Evolutionary conservation across 2,797 vertebrate genomes (phyloP).

Genomic region (Alexandromys oeconomus): DNA sequence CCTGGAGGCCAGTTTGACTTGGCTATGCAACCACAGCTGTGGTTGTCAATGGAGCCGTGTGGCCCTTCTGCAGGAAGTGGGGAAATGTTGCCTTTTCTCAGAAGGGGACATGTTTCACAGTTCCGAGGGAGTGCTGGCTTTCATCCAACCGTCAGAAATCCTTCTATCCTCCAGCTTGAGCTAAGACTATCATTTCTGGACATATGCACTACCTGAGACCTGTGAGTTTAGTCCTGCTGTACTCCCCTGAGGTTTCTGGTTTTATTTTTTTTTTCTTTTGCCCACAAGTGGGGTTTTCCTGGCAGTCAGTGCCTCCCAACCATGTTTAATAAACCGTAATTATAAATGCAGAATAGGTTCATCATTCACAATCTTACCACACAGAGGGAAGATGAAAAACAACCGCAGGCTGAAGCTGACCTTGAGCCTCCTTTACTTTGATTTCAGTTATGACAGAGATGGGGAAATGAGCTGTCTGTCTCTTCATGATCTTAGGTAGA

Average conservation of each 20-base stretch:
- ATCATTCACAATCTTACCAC: conserved; percentile 13
- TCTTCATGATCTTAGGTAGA: background rate
- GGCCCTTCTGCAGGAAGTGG: too few relatives aligned
- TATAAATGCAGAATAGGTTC: background rate
- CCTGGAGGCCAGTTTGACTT: background rate
- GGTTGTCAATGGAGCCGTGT: background rate
- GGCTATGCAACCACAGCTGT: background rate
- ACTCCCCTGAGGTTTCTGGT: background rate
- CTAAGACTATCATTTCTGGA: background rate
- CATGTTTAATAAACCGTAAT: conserved; percentile 18
- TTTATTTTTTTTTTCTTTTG: background rate
- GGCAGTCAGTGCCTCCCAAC: background rate
- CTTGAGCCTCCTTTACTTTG: background rate
- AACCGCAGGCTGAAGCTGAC: background rate
- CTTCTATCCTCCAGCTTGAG: background rate
- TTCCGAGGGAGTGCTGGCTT: background rate
- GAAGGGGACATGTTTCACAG: background rate
- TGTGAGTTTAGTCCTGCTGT: background rate
- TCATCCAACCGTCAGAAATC: background rate
- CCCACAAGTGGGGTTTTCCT: background rate
- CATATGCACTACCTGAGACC: background rate
- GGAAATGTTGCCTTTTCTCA: background rate
- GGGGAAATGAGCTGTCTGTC: background rate
- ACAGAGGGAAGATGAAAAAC: background rate
- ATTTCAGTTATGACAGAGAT: background rate